phyloP scores from a whole-genome alignment of 2,888 invertebrate genomes.

The Thymelicus lineola region DNA sequence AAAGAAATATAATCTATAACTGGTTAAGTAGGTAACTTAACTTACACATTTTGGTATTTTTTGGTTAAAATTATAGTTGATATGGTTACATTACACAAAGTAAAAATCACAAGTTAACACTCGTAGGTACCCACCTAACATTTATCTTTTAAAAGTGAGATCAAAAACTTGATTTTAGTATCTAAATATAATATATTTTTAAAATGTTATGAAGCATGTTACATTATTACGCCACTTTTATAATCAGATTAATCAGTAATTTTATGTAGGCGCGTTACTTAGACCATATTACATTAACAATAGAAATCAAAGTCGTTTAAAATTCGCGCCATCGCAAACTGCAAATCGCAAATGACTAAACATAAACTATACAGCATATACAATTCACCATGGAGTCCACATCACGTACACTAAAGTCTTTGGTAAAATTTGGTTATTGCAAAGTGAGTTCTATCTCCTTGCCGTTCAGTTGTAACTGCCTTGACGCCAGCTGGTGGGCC shows the following conservation, averaged over 20 bases:
- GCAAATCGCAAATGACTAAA: background rate
- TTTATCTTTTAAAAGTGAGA: conserved; percentile 45
- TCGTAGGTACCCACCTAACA: background rate
- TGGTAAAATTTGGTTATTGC: conserved; percentile 40
- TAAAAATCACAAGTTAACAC: conserved; percentile 1
- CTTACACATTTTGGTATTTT: conserved; percentile 2
- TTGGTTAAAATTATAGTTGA: background rate
- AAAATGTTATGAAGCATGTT: background rate
- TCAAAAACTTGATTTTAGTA: conserved; percentile 39
- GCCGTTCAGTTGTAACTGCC: conserved; percentile 51
- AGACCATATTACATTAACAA: background rate
- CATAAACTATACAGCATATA: background rate
- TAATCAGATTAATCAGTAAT: background rate
- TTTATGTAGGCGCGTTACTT: background rate
- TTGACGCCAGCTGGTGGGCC: conserved; percentile 76
- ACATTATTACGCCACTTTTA: conserved; percentile 3
- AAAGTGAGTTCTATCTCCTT: conserved; percentile 27
- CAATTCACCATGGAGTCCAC: background rate
- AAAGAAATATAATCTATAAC: conserved; percentile 3
- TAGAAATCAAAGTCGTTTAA: background rate
- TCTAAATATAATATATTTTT: background rate
- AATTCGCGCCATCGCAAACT: background rate
- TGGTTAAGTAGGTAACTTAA: background rate
- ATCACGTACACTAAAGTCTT: conserved; percentile 39
- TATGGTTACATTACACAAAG: conserved; percentile 6